Percentiles rank a stretch among this genome's conserved stretches.
Evolutionary conservation across 53 echinoderm and acorn worm genomes (phyloP).

Genomic region (Mesocentrotus franciscanus): DNA sequence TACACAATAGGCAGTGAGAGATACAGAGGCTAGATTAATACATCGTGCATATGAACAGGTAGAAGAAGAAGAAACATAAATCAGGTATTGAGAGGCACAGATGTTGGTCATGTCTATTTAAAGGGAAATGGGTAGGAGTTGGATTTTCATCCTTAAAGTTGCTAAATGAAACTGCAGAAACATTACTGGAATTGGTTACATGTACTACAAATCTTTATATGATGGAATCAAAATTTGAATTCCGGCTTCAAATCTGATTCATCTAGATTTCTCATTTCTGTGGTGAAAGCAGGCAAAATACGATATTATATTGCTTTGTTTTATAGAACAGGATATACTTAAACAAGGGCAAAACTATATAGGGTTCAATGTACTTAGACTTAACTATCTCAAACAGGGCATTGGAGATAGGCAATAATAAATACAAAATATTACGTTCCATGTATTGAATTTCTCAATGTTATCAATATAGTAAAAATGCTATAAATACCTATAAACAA

Average conservation of each 20-base stretch:
- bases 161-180: background rate
- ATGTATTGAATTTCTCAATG: background rate
- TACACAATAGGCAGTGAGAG: conserved; percentile 8
- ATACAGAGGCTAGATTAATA: background rate
- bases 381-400: background rate
- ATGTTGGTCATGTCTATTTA: background rate
- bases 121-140: background rate
- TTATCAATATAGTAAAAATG: conserved; percentile 38
- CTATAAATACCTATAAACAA: conserved; percentile 33
- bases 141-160: background rate
- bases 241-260: background rate
- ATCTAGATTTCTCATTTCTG: background rate
- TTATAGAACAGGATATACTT: background rate
- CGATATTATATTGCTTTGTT: background rate
- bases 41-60: background rate
- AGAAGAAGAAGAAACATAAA: background rate
- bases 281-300: background rate
- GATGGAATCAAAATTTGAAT: background rate
- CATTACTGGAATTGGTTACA: background rate
- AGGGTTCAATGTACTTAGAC: background rate
- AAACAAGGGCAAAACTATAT: background rate
- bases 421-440: conserved; percentile 30
- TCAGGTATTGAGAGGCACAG: background rate
- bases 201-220: background rate
- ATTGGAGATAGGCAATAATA: background rate